phyloP scores from a whole-genome alignment of 1,140 invertebrate genomes.

The Drosophila prosaltans region DNA sequence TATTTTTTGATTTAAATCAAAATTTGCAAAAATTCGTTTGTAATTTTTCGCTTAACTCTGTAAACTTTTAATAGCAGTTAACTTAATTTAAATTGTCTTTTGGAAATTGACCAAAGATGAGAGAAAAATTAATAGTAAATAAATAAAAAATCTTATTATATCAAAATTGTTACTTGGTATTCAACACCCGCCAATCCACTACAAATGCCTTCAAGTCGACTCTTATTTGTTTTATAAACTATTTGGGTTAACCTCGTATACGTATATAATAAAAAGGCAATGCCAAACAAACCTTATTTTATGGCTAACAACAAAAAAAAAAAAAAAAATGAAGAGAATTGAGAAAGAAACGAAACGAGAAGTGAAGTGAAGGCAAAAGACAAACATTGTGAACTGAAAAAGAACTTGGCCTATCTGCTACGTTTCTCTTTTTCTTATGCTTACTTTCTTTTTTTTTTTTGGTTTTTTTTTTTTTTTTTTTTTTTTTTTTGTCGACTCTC shows the following conservation, averaged over 20 bases:
- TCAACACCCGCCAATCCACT: too few relatives aligned
- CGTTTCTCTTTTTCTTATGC: constrained; percentile 13
- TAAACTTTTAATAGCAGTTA: too few relatives aligned
- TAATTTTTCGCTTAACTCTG: too few relatives aligned
- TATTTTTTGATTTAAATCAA: too few relatives aligned
- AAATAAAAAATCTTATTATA: too few relatives aligned
- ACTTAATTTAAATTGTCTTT: too few relatives aligned
- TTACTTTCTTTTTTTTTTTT: not conserved
- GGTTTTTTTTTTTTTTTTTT: not conserved
- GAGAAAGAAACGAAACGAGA: constrained; percentile 17
- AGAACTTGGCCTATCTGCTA: constrained; percentile 8
- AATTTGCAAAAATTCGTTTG: too few relatives aligned
- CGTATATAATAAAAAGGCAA: constrained; percentile 62
- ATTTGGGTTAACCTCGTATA: not conserved
- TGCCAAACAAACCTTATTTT: constrained; percentile 77
- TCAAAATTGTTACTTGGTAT: too few relatives aligned
- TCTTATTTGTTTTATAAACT: not conserved
- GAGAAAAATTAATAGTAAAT: too few relatives aligned
- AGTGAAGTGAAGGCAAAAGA: constrained; percentile 19
- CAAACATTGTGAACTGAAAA: constrained; percentile 19
- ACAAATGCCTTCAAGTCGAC: not conserved
- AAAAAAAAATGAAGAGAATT: constrained; percentile 65
- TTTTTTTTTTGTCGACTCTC: not conserved
- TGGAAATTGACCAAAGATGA: too few relatives aligned
- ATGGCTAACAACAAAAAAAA: constrained; percentile 68